A percentile compares a stretch with the other conserved stretches of the same genome.
These are phyloP conservation scores for Gryllus bimaculatus DNA, from an alignment of 1,140 invertebrate genomes.

Conservation along the genomic window DNA sequence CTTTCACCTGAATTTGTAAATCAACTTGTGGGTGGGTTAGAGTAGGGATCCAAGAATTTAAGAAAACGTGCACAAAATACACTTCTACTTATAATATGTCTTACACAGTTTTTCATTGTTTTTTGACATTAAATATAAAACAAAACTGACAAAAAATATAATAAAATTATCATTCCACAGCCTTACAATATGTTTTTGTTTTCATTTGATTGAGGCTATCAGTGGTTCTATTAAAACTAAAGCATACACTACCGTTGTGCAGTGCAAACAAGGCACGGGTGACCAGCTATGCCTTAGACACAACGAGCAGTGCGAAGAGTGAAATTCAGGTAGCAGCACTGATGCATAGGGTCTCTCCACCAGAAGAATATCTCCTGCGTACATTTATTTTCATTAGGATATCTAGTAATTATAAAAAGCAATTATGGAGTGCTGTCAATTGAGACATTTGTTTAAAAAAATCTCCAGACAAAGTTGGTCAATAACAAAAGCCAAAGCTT, in stretches of 20 bases:
- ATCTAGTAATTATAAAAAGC: background rate
- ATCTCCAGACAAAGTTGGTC: background rate
- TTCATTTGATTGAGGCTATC: background rate
- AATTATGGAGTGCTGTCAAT: background rate
- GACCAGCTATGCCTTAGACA: background rate
- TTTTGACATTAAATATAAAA: too few species aligned
- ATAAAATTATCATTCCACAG: too few species aligned
- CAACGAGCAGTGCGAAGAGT: constrained; percentile 15
- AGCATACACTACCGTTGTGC: constrained; percentile 16
- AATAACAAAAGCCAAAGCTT: background rate
- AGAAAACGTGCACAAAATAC: too few species aligned
- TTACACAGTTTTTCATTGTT: too few species aligned
- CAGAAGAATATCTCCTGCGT: constrained; percentile 19
- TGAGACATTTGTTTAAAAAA: background rate
- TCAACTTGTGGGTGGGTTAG: too few species aligned
- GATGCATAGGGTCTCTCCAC: constrained; percentile 22
- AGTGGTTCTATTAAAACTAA: background rate
- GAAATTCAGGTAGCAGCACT: constrained; percentile 13
- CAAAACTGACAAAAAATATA: too few species aligned
- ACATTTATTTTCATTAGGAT: background rate
- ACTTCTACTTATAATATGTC: too few species aligned
- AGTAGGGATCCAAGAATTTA: too few species aligned
- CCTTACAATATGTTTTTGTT: too few species aligned
- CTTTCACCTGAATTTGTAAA: too few species aligned
- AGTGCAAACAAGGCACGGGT: constrained; percentile 13